Percentiles rank a stretch among this genome's conserved stretches.
Conservation (phyloP, 2,888 invertebrate species). For the Teinopalpus imperialis region DNA sequence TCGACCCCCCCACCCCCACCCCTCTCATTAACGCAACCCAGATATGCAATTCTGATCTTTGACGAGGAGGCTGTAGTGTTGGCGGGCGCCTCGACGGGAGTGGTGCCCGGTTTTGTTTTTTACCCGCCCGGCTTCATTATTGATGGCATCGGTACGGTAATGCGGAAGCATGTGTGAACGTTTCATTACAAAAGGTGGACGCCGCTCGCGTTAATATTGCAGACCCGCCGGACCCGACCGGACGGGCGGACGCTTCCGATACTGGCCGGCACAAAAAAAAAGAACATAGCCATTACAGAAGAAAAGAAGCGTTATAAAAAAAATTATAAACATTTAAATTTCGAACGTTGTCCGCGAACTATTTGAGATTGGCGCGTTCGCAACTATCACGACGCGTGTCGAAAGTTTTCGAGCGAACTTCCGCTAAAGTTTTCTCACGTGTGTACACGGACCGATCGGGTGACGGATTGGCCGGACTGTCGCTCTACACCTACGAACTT, state of each 20-base stretch:
- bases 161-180: slow-evolving; percentile 82
- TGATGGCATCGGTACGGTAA: slow-evolving; percentile 82
- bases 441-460: slow-evolving; percentile 63
- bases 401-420: slow-evolving; percentile 63
- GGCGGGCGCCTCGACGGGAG: slow-evolving; percentile 79
- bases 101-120: slow-evolving; percentile 80
- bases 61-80: slow-evolving; percentile 82
- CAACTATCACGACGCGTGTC: slow-evolving; percentile 57
- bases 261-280: slow-evolving; percentile 45
- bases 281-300: slow-evolving; percentile 39
- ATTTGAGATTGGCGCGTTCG: slow-evolving; percentile 22
- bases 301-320: slow-evolving; percentile 48
- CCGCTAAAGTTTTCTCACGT: slow-evolving; percentile 64
- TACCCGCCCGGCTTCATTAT: slow-evolving; percentile 83
- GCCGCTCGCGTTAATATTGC: slow-evolving; percentile 80
- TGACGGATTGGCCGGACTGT: slow-evolving; percentile 56
- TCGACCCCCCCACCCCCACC: slow-evolving; percentile 75
- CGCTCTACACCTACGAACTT: slow-evolving; percentile 39
- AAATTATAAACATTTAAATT: slow-evolving; percentile 48
- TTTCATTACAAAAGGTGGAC: slow-evolving; percentile 82
- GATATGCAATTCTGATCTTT: slow-evolving; percentile 86
- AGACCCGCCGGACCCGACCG: slow-evolving; percentile 78
- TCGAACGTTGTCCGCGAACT: slow-evolving; percentile 33
- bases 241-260: slow-evolving; percentile 73
- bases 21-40: slow-evolving; percentile 85